Conservation (phyloP, 2,888 invertebrate genomes). For the Drosophila vallismaia region DNA sequence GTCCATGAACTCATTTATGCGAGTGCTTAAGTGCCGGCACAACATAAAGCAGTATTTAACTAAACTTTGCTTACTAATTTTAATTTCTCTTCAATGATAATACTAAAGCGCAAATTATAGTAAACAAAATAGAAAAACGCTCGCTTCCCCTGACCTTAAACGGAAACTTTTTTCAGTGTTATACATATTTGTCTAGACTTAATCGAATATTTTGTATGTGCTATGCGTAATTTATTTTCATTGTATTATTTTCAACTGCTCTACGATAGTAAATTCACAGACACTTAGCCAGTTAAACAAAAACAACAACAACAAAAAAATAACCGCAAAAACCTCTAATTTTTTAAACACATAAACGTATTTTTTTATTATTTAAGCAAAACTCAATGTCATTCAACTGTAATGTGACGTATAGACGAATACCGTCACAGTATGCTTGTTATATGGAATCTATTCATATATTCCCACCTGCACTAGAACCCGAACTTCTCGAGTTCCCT, state of each 20-base stretch:
- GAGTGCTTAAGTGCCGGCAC: slow-evolving; percentile 8
- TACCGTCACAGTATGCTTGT: slow-evolving; percentile 20
- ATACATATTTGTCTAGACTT: slow-evolving; percentile 40
- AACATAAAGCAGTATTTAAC: slow-evolving; percentile 21
- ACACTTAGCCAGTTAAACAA: slow-evolving; percentile 37
- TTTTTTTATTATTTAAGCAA: slow-evolving; percentile 47
- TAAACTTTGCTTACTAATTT: slow-evolving; percentile 15
- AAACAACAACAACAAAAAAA: slow-evolving; percentile 24
- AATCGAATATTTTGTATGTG: slow-evolving; percentile 47
- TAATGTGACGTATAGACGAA: slow-evolving; percentile 33
- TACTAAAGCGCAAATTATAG: slow-evolving; percentile 17
- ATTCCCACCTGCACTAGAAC: slow-evolving; percentile 5
- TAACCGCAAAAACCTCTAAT: slow-evolving; percentile 73
- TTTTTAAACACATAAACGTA: slow-evolving; percentile 54
- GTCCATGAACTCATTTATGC: slow-evolving; percentile 28
- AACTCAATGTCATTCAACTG: slow-evolving; percentile 41
- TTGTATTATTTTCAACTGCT: slow-evolving; percentile 53
- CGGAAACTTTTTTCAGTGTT: slow-evolving; percentile 46
- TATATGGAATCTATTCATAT: slow-evolving; percentile 24
- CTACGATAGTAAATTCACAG: slow-evolving; percentile 13
- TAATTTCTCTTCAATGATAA: slow-evolving; percentile 22
- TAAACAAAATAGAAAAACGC: slow-evolving; percentile 24
- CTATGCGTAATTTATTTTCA: slow-evolving; percentile 55
- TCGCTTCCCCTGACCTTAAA: slow-evolving; percentile 57
- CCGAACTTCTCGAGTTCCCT: background rate